These are phyloP conservation scores for Meloidogyne floridensis DNA, from an alignment of 1,140 invertebrate species.

Conservation along the genomic window DNA sequence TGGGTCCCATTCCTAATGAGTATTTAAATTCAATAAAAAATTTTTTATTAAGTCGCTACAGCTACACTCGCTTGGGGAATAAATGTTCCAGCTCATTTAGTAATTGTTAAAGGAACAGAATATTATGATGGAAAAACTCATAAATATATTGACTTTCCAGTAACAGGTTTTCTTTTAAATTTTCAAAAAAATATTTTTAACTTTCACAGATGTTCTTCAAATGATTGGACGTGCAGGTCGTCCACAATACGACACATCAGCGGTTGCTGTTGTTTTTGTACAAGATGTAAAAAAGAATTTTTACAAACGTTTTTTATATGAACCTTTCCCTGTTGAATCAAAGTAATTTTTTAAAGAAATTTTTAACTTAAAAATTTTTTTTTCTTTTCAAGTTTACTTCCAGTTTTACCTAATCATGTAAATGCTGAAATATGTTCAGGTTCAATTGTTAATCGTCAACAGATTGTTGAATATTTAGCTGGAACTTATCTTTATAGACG, in stretches of 20 bases:
- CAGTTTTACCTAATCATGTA: slow-evolving; percentile 89
- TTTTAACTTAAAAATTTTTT: slow-evolving; percentile 15
- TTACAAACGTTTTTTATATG: slow-evolving; percentile 98
- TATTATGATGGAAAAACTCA: slow-evolving; percentile 95
- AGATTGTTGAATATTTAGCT: slow-evolving; percentile 92
- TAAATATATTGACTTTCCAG: slow-evolving; percentile 97
- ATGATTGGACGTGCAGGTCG: slow-evolving; percentile 98
- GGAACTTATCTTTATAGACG: slow-evolving; percentile 97
- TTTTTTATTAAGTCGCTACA: slow-evolving; percentile 77
- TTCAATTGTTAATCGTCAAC: slow-evolving; percentile 87
- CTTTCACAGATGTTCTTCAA: slow-evolving; percentile 77
- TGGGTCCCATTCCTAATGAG: too few species aligned
- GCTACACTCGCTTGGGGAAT: slow-evolving; percentile 98
- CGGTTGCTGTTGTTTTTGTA: slow-evolving; percentile 92
- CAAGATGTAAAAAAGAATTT: slow-evolving; percentile 98
- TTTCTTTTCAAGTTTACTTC: slow-evolving; percentile 74
- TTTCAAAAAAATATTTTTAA: background rate
- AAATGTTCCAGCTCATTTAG: slow-evolving; percentile 92
- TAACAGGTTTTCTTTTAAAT: slow-evolving; percentile 77
- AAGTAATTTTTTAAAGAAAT: slow-evolving; percentile 64
- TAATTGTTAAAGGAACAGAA: slow-evolving; percentile 82
- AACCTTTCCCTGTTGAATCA: slow-evolving; percentile 98
- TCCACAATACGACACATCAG: slow-evolving; percentile 91
- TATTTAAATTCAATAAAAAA: too few species aligned
- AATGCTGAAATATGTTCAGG: slow-evolving; percentile 95